Evolutionary conservation across 2,888 invertebrate species (phyloP).

Genomic region (Fabriciana adippe): DNA sequence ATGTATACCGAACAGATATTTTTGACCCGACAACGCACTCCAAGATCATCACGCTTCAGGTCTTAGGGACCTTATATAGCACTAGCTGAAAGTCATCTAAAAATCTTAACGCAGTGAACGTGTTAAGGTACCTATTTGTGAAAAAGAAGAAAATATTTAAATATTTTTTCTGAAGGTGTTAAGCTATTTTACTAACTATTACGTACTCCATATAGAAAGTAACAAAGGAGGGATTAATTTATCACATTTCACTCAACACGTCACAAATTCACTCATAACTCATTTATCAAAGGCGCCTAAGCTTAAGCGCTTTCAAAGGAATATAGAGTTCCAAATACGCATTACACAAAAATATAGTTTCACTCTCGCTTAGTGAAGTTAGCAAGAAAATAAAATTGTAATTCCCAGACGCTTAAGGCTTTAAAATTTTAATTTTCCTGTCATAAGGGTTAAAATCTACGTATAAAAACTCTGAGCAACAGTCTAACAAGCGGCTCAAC

Average conservation of each 20-base stretch:
- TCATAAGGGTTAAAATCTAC: neutral
- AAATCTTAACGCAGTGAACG: too few relatives aligned
- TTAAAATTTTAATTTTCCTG: too few relatives aligned
- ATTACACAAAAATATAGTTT: neutral
- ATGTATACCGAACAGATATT: too few relatives aligned
- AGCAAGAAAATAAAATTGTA: neutral
- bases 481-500: neutral
- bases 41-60: too few relatives aligned
- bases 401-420: neutral
- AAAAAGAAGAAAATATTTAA: too few relatives aligned
- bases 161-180: neutral
- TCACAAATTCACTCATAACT: constrained; percentile 10
- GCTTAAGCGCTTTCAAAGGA: constrained; percentile 7
- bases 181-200: neutral
- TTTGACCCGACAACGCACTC: too few relatives aligned
- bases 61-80: too few relatives aligned
- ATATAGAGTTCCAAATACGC: neutral
- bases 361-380: neutral
- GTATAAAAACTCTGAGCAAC: constrained; percentile 3
- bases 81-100: too few relatives aligned
- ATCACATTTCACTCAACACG: constrained; percentile 19
- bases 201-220: neutral
- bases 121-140: too few relatives aligned
- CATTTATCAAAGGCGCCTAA: constrained; percentile 16
- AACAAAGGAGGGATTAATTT: constrained; percentile 11